Percentiles rank a stretch among this genome's conserved stretches.
These are phyloP conservation scores for Saimiri boliviensis DNA, from an alignment of 2,113 vertebrate genomes.

Conservation along the genomic window DNA sequence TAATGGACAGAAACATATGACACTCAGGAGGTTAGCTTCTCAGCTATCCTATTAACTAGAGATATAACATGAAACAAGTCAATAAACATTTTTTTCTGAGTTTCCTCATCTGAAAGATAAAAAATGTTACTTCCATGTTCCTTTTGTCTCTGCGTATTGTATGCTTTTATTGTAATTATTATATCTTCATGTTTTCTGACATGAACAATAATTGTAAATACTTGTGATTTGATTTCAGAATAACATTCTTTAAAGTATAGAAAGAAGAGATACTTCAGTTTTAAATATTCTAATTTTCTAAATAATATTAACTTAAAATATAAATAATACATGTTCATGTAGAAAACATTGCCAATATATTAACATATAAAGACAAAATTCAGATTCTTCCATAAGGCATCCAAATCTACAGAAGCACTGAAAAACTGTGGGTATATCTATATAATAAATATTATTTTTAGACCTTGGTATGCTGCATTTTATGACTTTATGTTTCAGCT, in stretches of 20 bases:
- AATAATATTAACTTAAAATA: neutral
- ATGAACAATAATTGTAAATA: neutral
- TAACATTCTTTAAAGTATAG: neutral
- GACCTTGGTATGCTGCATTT: neutral
- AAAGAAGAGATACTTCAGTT: neutral
- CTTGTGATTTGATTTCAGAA: neutral
- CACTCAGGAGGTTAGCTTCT: neutral
- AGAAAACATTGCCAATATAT: neutral
- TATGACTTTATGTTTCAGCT: neutral
- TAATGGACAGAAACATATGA: slow-evolving; percentile 26
- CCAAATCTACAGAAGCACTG: neutral
- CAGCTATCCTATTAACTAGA: neutral
- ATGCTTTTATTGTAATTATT: neutral
- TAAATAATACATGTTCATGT: neutral
- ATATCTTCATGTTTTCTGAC: neutral
- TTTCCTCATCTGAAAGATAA: slow-evolving; percentile 25
- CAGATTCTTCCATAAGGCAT: neutral
- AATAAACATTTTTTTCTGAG: neutral
- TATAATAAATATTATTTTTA: neutral
- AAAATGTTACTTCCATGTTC: neutral
- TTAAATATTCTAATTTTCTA: neutral
- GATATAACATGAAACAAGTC: neutral
- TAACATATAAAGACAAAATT: neutral
- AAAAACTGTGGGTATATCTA: neutral
- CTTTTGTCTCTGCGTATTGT: neutral